These are phyloP conservation scores for Craseonycteris thonglongyai DNA, from an alignment of 2,113 vertebrate species.

Conservation along the genomic window DNA sequence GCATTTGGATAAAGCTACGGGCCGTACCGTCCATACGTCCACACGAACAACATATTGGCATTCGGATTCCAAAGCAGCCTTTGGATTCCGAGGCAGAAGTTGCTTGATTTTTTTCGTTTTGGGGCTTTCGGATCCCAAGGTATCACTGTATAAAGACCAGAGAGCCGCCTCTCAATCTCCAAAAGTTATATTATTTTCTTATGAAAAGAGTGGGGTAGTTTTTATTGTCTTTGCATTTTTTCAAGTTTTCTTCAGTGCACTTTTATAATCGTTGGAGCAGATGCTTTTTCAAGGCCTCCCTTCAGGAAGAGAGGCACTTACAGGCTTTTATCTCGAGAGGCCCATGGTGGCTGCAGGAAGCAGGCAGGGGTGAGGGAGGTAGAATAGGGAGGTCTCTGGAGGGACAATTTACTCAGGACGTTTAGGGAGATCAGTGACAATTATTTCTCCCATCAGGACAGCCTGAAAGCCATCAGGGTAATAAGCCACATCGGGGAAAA, in stretches of 20 bases:
- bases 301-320: not conserved
- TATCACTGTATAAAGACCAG: not conserved
- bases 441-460: not conserved
- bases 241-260: not conserved
- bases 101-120: too few relatives aligned
- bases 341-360: not conserved
- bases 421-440: not conserved
- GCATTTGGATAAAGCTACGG: too few relatives aligned
- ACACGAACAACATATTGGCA: too few relatives aligned
- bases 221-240: not conserved
- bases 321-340: not conserved
- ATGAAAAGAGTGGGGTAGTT: not conserved
- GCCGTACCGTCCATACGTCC: too few relatives aligned
- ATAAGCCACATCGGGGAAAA: not conserved
- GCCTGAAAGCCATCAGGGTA: not conserved
- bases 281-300: not conserved
- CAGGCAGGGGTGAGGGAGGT: not conserved
- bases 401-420: not conserved
- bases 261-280: not conserved
- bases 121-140: too few relatives aligned
- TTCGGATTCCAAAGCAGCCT: too few relatives aligned
- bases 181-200: not conserved
- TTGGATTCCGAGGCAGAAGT: too few relatives aligned
- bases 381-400: not conserved
- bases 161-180: not conserved